These are phyloP conservation scores for Criorhina ranunculi DNA, from an alignment of 2,888 invertebrate genomes.

Conservation along the genomic window DNA sequence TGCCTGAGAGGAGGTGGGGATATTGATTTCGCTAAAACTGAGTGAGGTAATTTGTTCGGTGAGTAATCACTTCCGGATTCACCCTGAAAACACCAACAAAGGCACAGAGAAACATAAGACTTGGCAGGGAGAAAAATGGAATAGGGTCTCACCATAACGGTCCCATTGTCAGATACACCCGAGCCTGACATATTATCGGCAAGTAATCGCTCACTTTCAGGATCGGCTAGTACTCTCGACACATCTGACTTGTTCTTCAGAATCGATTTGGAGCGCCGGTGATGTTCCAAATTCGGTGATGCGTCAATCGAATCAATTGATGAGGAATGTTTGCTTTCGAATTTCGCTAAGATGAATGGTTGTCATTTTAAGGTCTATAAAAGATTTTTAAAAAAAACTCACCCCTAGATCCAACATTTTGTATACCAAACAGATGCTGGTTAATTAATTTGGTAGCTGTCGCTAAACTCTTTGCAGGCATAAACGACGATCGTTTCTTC, in stretches of 20 bases:
- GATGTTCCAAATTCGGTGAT: constrained; percentile 88
- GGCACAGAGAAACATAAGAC: constrained; percentile 8
- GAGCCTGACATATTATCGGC: constrained; percentile 87
- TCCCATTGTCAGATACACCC: constrained; percentile 86
- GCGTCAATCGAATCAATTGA: constrained; percentile 90
- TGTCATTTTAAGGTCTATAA: constrained; percentile 51
- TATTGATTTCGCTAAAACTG: constrained; percentile 84
- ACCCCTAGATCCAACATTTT: constrained; percentile 85
- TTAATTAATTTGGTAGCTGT: constrained; percentile 90
- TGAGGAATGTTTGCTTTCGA: constrained; percentile 88
- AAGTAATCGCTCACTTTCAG: constrained; percentile 91
- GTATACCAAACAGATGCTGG: constrained; percentile 89
- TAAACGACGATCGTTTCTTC: constrained; percentile 86
- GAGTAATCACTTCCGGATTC: constrained; percentile 89
- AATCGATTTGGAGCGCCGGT: constrained; percentile 90
- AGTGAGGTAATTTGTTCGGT: constrained; percentile 86
- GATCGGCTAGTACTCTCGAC: constrained; percentile 86
- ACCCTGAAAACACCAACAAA: constrained; percentile 84
- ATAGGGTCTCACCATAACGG: constrained; percentile 82
- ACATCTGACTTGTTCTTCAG: constrained; percentile 90
- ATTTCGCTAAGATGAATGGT: constrained; percentile 81
- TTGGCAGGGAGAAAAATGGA: neutral
- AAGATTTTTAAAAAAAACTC: constrained; percentile 24
- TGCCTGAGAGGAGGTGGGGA: constrained; percentile 85
- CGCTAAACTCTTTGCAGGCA: constrained; percentile 88